Evolutionary conservation across 1,140 invertebrate genomes (phyloP).

Genomic region (Protaetia brevitarsis): DNA sequence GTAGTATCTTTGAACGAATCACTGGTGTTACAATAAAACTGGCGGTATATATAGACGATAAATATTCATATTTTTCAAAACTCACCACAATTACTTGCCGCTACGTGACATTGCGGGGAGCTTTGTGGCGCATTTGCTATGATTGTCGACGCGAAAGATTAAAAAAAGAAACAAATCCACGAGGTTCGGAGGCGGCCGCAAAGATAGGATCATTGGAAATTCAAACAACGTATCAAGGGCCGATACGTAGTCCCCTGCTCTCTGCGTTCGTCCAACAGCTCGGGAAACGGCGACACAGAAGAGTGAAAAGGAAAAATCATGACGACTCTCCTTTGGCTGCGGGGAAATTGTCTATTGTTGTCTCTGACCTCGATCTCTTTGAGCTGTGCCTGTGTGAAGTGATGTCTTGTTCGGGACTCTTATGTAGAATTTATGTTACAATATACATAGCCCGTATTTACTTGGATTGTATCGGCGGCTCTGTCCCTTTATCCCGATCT

Average conservation of each 20-base stretch:
- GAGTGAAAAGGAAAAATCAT: conserved; percentile 29
- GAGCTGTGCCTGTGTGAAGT: conserved; percentile 31
- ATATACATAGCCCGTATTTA: conserved; percentile 42
- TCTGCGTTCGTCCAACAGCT: neutral
- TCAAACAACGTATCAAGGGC: conserved; percentile 31
- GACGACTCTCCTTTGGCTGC: conserved; percentile 28
- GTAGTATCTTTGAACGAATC: no score
- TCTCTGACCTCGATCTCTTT: conserved; percentile 38
- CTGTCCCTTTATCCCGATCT: conserved; percentile 31
- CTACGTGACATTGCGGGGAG: neutral
- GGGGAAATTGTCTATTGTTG: conserved; percentile 42
- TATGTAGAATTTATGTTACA: conserved; percentile 37
- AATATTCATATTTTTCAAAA: neutral
- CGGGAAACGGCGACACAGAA: neutral
- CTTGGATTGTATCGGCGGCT: conserved; percentile 13
- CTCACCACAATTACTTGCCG: neutral
- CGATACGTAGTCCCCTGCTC: neutral
- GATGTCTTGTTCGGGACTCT: conserved; percentile 31
- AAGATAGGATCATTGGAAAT: conserved; percentile 32
- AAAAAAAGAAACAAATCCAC: conserved; percentile 1
- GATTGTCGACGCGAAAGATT: conserved; percentile 18
- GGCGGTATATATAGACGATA: no score
- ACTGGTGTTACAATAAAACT: no score
- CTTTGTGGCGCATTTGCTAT: conserved; percentile 8
- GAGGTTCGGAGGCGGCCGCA: neutral